These are phyloP conservation scores for Drosophila engyochracea DNA, from an alignment of 2,888 invertebrate species.

Conservation along the genomic window DNA sequence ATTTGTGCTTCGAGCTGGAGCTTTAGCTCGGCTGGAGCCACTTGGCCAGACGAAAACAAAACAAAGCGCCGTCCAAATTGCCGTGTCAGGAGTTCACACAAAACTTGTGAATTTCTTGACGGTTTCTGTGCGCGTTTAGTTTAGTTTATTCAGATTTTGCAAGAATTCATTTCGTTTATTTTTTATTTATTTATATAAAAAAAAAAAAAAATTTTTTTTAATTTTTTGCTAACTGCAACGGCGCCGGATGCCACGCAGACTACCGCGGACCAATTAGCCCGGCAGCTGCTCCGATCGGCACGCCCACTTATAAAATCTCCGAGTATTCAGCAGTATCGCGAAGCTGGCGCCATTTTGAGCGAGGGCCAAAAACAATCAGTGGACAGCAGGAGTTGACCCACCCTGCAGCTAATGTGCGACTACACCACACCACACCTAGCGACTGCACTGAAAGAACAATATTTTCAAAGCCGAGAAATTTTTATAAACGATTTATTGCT, in stretches of 20 bases:
- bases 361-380: neutral
- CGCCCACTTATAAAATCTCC: constrained; percentile 20
- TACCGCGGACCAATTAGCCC: constrained; percentile 49
- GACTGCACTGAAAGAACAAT: neutral
- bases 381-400: constrained; percentile 6
- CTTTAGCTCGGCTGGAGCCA: constrained; percentile 16
- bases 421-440: neutral
- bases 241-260: constrained; percentile 68
- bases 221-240: constrained; percentile 25
- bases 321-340: constrained; percentile 2
- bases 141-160: constrained; percentile 4
- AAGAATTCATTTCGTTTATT: neutral
- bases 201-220: too few relatives aligned
- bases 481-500: neutral
- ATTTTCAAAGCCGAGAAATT: neutral
- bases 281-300: constrained; percentile 39
- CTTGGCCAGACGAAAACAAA: constrained; percentile 35
- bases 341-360: constrained; percentile 23
- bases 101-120: constrained; percentile 69
- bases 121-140: constrained; percentile 22
- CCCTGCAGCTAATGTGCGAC: constrained; percentile 14
- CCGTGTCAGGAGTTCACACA: constrained; percentile 75
- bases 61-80: constrained; percentile 27
- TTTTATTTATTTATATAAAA: neutral
- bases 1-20: constrained; percentile 39